Conservation (phyloP, 2,797 vertebrate genomes). For the Crocodylus rhombifer region DNA sequence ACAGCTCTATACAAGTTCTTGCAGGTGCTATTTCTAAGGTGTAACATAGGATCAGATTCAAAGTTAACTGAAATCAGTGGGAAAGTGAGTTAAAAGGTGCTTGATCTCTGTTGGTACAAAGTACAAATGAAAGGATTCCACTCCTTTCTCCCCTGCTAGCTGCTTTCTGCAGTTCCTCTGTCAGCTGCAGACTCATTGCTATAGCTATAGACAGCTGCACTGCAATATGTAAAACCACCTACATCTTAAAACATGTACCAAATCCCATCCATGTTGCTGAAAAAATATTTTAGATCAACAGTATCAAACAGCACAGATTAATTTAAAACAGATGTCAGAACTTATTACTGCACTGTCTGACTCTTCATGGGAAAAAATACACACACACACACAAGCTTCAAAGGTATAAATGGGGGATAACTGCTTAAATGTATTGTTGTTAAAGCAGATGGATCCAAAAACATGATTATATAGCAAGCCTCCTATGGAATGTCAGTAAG, state of each 20-base stretch:
- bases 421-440: background rate
- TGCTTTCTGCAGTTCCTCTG: background rate
- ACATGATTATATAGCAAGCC: background rate
- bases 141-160: background rate
- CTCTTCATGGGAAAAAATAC: background rate
- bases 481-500: background rate
- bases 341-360: fast-evolving
- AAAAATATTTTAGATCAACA: background rate
- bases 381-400: background rate
- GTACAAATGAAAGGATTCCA: conserved; percentile 20
- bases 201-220: background rate
- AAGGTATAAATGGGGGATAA: fast-evolving
- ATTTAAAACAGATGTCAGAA: background rate
- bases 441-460: background rate
- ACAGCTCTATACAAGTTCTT: background rate
- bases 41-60: conserved; percentile 16
- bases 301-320: fast-evolving
- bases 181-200: background rate
- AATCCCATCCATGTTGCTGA: background rate
- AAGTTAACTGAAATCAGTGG: background rate
- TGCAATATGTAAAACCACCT: background rate
- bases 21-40: background rate
- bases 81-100: background rate
- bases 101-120: background rate
- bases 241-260: background rate